Percentiles rank a stretch among this genome's conserved stretches.
These are phyloP conservation scores for Synanthedon myopaeformis DNA, from an alignment of 2,888 invertebrate genomes.

Conservation along the genomic window DNA sequence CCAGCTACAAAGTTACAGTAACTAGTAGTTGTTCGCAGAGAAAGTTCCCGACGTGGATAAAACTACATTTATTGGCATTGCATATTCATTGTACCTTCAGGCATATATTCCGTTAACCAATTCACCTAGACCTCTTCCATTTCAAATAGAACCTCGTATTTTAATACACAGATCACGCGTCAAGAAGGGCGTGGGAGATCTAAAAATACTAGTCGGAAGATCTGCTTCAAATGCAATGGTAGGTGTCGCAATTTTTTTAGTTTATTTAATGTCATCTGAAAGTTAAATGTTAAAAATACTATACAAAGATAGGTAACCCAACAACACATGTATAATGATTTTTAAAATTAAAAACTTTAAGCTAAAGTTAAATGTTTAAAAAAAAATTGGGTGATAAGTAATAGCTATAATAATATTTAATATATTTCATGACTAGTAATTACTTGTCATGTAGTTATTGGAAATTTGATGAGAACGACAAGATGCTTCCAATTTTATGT, in stretches of 20 bases:
- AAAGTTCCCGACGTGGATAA: slow-evolving; percentile 56
- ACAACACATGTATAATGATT: no score
- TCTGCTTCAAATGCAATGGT: background rate
- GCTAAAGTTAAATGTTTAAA: no score
- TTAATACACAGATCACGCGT: background rate
- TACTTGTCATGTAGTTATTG: slow-evolving; percentile 6
- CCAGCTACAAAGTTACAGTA: slow-evolving; percentile 3
- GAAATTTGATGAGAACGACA: background rate
- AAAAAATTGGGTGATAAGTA: no score
- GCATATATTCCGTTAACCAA: slow-evolving; percentile 28
- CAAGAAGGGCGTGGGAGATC: slow-evolving; percentile 12
- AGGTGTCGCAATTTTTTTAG: no score
- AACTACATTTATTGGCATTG: slow-evolving; percentile 63
- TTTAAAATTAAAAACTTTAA: no score
- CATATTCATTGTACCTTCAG: slow-evolving; percentile 61
- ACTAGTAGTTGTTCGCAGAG: slow-evolving; percentile 19
- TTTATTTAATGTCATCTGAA: no score
- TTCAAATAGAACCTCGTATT: background rate
- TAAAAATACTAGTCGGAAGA: slow-evolving; percentile 14
- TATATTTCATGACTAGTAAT: slow-evolving; percentile 21
- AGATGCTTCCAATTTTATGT: background rate
- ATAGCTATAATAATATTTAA: no score
- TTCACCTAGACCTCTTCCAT: slow-evolving; percentile 15
- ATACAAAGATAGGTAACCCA: no score
- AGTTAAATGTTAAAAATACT: no score